Evolutionary conservation across 2,888 invertebrate species (phyloP).

Genomic region (Ligdia adustata): DNA sequence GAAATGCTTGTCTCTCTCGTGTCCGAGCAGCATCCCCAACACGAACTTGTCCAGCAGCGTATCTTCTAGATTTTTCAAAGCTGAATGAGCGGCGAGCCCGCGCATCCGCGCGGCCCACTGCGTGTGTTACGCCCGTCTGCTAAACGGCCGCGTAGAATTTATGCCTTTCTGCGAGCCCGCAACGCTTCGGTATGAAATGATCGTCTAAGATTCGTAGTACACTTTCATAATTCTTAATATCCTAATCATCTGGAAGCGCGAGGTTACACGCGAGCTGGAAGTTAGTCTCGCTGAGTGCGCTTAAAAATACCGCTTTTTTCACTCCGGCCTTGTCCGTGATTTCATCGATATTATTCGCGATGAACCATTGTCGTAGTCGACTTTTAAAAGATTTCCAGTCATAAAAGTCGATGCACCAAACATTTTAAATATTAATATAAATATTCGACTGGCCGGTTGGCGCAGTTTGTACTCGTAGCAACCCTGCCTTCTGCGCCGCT

Average conservation of each 20-base stretch:
- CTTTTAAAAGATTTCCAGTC: neutral
- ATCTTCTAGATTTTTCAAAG: slow-evolving; percentile 17
- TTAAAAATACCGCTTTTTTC: neutral
- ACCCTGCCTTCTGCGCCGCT: too few species aligned
- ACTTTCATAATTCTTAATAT: neutral
- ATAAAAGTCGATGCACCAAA: too few species aligned
- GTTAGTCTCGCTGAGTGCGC: neutral
- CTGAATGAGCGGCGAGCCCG: slow-evolving; percentile 33
- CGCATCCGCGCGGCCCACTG: slow-evolving; percentile 37
- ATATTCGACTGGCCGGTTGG: too few species aligned
- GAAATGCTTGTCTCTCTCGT: slow-evolving; percentile 27
- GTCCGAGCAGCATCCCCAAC: neutral
- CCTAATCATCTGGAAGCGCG: neutral
- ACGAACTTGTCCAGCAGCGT: neutral
- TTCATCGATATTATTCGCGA: neutral
- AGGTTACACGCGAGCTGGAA: neutral
- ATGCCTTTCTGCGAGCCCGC: neutral
- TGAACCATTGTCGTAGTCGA: neutral
- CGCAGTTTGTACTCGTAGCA: too few species aligned
- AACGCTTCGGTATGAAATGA: neutral
- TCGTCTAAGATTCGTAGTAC: neutral
- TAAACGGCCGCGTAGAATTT: too few species aligned
- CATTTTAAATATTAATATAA: too few species aligned
- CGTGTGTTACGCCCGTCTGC: slow-evolving; percentile 23
- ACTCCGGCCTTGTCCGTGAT: neutral